A percentile compares a stretch with the other conserved stretches of the same genome.
Evolutionary conservation across 2,888 invertebrate species (phyloP).

Genomic region (Clepsis dumicolana): DNA sequence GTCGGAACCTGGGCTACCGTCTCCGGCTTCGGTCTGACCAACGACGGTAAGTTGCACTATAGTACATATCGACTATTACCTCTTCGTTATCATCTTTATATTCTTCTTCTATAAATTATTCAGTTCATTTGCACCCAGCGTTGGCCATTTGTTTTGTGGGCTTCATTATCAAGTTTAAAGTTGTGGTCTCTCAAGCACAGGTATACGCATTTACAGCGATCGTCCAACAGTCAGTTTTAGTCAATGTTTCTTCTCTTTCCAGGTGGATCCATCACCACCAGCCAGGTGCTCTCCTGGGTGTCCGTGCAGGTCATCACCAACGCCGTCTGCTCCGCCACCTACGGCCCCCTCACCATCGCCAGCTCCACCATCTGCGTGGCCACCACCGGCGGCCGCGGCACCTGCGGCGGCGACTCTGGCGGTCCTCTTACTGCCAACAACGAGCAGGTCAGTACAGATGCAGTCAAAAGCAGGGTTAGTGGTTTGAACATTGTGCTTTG

Average conservation of each 20-base stretch:
- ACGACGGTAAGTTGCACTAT: slow-evolving; percentile 58
- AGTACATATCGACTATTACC: not conserved
- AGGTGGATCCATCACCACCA: slow-evolving; percentile 48
- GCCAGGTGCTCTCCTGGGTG: slow-evolving; percentile 62
- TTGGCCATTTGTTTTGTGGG: not conserved
- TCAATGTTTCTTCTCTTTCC: not conserved
- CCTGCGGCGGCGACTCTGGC: slow-evolving; percentile 46
- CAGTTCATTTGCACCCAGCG: not conserved
- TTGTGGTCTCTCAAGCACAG: not conserved
- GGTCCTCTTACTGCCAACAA: slow-evolving; percentile 38
- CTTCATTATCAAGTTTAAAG: not conserved
- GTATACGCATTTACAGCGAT: not conserved
- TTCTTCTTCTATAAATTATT: not conserved
- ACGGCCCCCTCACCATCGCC: slow-evolving; percentile 6
- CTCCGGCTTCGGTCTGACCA: slow-evolving; percentile 59
- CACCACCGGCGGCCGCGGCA: slow-evolving; percentile 40
- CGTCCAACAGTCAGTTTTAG: not conserved
- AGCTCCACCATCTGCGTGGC: slow-evolving; percentile 40
- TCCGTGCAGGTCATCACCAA: slow-evolving; percentile 58
- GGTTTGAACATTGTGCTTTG: not conserved
- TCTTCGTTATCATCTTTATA: not conserved
- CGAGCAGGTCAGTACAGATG: slow-evolving; percentile 53
- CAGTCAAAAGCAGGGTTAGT: not conserved
- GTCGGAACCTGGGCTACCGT: slow-evolving; percentile 49
- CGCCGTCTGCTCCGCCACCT: slow-evolving; percentile 42